Conservation (phyloP, 1,140 invertebrate species). For the Drosophila parvula region DNA sequence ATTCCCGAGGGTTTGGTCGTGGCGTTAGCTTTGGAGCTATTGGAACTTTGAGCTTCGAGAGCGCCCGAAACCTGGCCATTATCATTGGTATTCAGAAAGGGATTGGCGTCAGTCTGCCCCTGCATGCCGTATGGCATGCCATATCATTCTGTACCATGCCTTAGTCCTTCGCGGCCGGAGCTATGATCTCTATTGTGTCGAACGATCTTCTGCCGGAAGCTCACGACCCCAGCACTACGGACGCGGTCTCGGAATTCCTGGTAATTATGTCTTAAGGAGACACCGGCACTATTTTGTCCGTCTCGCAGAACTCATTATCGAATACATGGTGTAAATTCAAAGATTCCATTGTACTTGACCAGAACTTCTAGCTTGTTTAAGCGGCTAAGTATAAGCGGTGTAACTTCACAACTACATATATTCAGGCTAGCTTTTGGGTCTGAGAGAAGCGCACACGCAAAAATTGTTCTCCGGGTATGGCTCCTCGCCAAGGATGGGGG, state of each 20-base stretch:
- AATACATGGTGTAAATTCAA: conserved; percentile 26
- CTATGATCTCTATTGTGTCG: conserved; percentile 99
- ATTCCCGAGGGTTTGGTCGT: conserved; percentile 97
- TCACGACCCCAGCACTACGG: conserved; percentile 94
- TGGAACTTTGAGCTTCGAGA: conserved; percentile 96
- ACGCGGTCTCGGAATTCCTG: conserved; percentile 91
- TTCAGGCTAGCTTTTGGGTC: too few species aligned
- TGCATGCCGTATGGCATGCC: conserved; percentile 98
- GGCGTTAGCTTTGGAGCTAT: conserved; percentile 98
- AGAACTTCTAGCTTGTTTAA: conserved; percentile 21
- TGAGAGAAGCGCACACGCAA: too few species aligned
- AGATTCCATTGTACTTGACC: conserved; percentile 44
- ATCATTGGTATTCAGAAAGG: conserved; percentile 99
- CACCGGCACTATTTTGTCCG: neutral
- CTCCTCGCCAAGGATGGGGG: too few species aligned
- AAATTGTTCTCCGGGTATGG: too few species aligned
- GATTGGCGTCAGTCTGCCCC: conserved; percentile 96
- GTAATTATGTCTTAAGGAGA: conserved; percentile 90
- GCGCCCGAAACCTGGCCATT: conserved; percentile 96
- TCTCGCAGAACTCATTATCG: conserved; percentile 23
- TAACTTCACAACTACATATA: too few species aligned
- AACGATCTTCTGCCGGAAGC: conserved; percentile 99
- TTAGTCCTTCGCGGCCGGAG: conserved; percentile 97
- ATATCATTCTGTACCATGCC: conserved; percentile 96
- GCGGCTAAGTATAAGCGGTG: conserved; percentile 43